Base-by-base conservation (phyloP, 2,113 vertebrate species). In the Nannospalax galili region DNA sequence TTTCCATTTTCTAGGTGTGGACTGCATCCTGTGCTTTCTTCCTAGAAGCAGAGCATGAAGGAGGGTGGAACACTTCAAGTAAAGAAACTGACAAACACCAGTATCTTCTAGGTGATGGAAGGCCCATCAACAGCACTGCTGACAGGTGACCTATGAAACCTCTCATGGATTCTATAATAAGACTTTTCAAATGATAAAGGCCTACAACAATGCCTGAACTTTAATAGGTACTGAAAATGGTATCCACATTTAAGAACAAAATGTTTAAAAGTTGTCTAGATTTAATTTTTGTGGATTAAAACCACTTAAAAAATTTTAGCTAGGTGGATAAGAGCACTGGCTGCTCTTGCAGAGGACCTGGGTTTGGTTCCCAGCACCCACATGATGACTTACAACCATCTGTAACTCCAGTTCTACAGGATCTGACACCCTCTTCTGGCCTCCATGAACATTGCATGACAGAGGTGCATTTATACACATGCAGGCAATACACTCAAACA, bases 221-320 rank as follows among this genome's bases (percentile, higher is more conserved):
- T 73, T 56, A 79, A 52, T 32, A 87, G 20, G 22, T 60, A 92
- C 37, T n/a, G 30, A 80, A 84, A 82, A 32, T 10, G 67, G 70
- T 86, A 88, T 85, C 73, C 14, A n/a, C 62, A 77, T 69, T 9
- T 88, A 85, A 92, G 67, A 93, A 93, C 19, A 73, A 60, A 90
- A 72, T 80, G 6, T 85, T 92, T 92, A 42, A 88, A 89, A 92
- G 87, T 56, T 65, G 28, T 72, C 7, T 60, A 17, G 16, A 48
- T 89, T 40, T 91, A 84, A 65, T n/a, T 84, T 93, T 94, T 92
- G 26, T 88, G 85, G 30, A 52, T n/a, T 88, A 56, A 73, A 64
- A 42, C 48, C 48, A 52, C 48, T 52, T 52, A 52, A 52, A 7
- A 52, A 52, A 52, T 52, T 52, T 52, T 52, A 7, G 48, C 6